phyloP scores from a whole-genome alignment of 2,797 vertebrate species.

The Chromobotia macracanthus region DNA sequence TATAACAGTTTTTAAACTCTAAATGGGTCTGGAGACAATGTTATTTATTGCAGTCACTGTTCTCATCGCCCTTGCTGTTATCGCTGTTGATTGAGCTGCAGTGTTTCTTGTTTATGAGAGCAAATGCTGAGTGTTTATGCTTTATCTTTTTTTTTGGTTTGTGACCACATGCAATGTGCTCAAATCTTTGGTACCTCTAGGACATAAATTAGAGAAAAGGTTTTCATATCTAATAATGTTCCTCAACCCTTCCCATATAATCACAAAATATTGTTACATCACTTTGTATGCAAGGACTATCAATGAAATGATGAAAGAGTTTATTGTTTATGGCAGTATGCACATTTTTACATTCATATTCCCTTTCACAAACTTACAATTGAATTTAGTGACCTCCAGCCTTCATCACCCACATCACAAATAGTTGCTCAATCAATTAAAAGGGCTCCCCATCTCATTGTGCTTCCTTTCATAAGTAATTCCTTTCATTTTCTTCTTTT shows the following conservation, averaged over 20 bases:
- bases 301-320: conserved; percentile 12
- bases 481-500: conserved; percentile 3
- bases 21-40: conserved; percentile 75
- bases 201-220: conserved; percentile 16
- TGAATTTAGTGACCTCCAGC: conserved; percentile 17
- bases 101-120: conserved; percentile 32
- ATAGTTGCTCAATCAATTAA: conserved; percentile 70
- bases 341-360: conserved; percentile 23
- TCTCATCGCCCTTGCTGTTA: conserved; percentile 81
- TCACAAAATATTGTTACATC: conserved; percentile 1
- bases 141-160: conserved; percentile 2
- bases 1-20: conserved; percentile 81
- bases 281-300: conserved; percentile 51
- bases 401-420: conserved; percentile 50
- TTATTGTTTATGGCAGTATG: neutral
- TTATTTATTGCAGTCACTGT: conserved; percentile 71
- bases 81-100: conserved; percentile 49
- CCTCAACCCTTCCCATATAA: neutral
- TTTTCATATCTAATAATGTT: conserved; percentile 11
- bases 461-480: conserved; percentile 6
- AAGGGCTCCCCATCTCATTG: conserved; percentile 77
- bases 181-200: conserved; percentile 12
- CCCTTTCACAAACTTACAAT: neutral
- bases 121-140: conserved; percentile 26
- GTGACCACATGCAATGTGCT: conserved; percentile 23